Evolutionary conservation across 2,113 vertebrate genomes (phyloP).

Genomic region (Oxygymnocypris stewartii): DNA sequence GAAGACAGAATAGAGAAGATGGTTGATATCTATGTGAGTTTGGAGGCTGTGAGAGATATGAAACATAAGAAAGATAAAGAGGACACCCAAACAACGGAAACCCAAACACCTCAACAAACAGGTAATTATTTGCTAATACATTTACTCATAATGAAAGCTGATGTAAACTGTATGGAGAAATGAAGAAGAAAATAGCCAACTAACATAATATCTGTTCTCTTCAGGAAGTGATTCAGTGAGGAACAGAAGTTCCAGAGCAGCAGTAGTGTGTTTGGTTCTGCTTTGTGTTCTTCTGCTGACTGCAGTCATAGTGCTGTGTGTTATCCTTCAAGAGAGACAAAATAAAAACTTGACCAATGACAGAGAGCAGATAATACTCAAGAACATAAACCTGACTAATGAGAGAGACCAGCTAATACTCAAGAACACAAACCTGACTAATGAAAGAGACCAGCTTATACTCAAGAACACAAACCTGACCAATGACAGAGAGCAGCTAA

Average conservation of each 20-base stretch:
- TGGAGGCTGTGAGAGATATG: not conserved
- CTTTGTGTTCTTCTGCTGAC: conserved; percentile 37
- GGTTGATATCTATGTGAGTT: conserved; percentile 18
- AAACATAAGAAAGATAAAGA: not conserved
- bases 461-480: not conserved
- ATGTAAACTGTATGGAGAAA: not conserved
- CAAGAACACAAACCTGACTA: not conserved
- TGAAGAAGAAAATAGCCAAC: not conserved
- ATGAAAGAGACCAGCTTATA: not conserved
- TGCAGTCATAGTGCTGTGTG: conserved; percentile 35
- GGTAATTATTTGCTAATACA: not conserved
- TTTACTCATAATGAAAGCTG: not conserved
- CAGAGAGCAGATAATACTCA: not conserved
- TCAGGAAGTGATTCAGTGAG: not conserved
- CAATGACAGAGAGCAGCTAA: not conserved
- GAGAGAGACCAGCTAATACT: not conserved
- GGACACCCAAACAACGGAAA: not conserved
- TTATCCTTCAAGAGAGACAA: not conserved
- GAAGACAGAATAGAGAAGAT: conserved; percentile 9
- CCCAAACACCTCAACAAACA: not conserved
- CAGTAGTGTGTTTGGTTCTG: conserved; percentile 18
- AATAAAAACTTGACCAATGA: no score
- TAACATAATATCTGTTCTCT: not conserved
- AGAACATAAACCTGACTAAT: not conserved
- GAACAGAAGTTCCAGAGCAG: not conserved